Evolutionary conservation across 2,888 invertebrate genomes (phyloP).

Genomic region (Drosophila putrida): DNA sequence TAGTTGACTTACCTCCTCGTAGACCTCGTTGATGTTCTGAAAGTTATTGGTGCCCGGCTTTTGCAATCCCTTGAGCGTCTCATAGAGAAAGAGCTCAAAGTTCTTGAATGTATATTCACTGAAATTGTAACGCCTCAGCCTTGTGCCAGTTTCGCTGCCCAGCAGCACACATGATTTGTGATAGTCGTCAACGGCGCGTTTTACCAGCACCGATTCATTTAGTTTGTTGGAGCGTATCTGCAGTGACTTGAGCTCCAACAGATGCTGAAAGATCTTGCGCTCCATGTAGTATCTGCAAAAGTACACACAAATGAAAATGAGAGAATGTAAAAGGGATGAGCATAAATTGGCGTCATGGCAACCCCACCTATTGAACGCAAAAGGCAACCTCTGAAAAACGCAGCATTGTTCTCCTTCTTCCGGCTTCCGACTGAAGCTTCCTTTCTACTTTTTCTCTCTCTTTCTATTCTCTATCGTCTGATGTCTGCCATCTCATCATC

Average conservation of each 20-base stretch:
- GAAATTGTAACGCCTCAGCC: constrained; percentile 88
- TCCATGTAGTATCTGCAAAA: constrained; percentile 93
- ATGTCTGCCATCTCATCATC: constrained; percentile 19
- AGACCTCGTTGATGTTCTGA: constrained; percentile 88
- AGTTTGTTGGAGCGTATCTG: constrained; percentile 96
- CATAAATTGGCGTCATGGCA: constrained; percentile 17
- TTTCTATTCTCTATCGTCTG: background rate
- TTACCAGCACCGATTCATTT: constrained; percentile 94
- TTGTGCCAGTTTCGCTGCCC: constrained; percentile 86
- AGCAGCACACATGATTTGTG: constrained; percentile 90
- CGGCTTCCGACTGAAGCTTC: background rate
- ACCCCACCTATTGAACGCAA: background rate
- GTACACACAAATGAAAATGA: constrained; percentile 5
- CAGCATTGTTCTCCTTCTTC: constrained; percentile 28
- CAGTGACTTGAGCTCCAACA: constrained; percentile 95
- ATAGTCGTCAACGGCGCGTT: constrained; percentile 94
- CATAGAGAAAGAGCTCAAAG: constrained; percentile 95
- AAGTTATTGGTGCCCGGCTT: constrained; percentile 89
- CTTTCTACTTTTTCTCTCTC: background rate
- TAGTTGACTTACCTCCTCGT: constrained; percentile 87
- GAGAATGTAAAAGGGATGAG: background rate
- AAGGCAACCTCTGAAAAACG: constrained; percentile 30
- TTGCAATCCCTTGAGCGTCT: constrained; percentile 92
- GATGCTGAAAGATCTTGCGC: constrained; percentile 96
- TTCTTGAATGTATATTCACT: constrained; percentile 90